Conservation (phyloP, 2,797 vertebrate species). For the Oreochromis mossambicus region DNA sequence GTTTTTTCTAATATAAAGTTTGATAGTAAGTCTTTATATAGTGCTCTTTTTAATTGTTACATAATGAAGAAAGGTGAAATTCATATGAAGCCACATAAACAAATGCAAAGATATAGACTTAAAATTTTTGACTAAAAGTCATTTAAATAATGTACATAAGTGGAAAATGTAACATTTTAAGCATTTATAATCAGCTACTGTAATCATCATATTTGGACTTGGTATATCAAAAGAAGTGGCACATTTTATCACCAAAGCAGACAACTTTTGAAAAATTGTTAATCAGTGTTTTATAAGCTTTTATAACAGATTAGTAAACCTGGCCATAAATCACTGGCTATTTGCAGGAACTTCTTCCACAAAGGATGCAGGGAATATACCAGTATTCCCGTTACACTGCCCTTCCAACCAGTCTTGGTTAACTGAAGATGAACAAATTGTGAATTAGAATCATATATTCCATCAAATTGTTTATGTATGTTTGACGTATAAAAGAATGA, state of each 20-base stretch:
- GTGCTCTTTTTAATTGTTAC: not conserved
- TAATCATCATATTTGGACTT: not conserved
- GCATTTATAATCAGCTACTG: not conserved
- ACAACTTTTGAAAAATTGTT: not conserved
- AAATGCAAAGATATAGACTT: not conserved
- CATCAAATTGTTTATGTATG: not conserved
- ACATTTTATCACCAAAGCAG: not conserved
- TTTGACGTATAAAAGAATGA: not conserved
- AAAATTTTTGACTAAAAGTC: not conserved
- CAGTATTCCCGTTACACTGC: constrained; percentile 81
- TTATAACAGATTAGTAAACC: not conserved
- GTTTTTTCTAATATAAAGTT: not conserved
- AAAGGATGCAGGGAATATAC: constrained; percentile 91
- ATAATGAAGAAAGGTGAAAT: not conserved
- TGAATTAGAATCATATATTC: not conserved
- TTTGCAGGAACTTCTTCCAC: constrained; percentile 64
- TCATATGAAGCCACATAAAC: not conserved
- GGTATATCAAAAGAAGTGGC: not conserved
- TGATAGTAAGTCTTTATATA: not conserved
- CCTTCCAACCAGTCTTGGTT: constrained; percentile 95
- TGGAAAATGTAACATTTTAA: not conserved
- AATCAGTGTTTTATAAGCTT: not conserved
- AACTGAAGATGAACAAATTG: constrained; percentile 69
- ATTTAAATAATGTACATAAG: not conserved
- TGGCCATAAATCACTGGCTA: not conserved